Evolutionary conservation across 2,797 vertebrate genomes (phyloP).

Genomic region (Acanthurus tractus): DNA sequence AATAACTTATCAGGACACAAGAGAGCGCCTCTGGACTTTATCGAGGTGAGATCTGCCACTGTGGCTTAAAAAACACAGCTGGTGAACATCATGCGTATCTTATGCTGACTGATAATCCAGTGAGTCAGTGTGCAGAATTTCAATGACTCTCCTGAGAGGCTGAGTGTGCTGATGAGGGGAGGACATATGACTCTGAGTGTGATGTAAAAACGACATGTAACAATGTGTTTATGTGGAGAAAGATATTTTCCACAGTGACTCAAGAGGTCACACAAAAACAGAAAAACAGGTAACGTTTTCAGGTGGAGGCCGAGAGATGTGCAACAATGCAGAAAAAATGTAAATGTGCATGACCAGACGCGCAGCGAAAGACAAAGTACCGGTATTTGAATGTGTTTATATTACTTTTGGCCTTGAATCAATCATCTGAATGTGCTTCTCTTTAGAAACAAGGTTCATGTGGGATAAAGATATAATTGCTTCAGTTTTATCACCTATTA

Average conservation of each 20-base stretch:
- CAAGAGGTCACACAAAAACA: neutral
- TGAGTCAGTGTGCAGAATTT: constrained; percentile 30
- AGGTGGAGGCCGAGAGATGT: neutral
- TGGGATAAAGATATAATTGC: fast-evolving
- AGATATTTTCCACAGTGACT: neutral
- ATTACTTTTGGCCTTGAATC: constrained; percentile 4
- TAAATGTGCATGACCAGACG: constrained; percentile 10
- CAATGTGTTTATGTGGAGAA: neutral
- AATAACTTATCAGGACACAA: constrained; percentile 58
- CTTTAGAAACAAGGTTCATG: neutral
- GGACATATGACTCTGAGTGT: neutral
- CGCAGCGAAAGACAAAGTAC: neutral
- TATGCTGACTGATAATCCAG: constrained; percentile 5
- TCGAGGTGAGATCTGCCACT: neutral
- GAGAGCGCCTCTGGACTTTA: constrained; percentile 55
- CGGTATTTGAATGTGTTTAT: neutral
- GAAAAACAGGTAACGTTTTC: neutral
- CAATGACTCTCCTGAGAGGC: neutral
- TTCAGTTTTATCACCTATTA: neutral
- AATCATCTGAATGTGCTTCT: neutral
- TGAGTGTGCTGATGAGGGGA: constrained; percentile 24
- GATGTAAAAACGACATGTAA: neutral
- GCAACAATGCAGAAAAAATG: constrained; percentile 8
- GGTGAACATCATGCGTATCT: constrained; percentile 2
- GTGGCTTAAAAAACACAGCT: neutral